These are phyloP conservation scores for Pelochelys cantorii DNA, from an alignment of 2,797 vertebrate species.

Conservation along the genomic window DNA sequence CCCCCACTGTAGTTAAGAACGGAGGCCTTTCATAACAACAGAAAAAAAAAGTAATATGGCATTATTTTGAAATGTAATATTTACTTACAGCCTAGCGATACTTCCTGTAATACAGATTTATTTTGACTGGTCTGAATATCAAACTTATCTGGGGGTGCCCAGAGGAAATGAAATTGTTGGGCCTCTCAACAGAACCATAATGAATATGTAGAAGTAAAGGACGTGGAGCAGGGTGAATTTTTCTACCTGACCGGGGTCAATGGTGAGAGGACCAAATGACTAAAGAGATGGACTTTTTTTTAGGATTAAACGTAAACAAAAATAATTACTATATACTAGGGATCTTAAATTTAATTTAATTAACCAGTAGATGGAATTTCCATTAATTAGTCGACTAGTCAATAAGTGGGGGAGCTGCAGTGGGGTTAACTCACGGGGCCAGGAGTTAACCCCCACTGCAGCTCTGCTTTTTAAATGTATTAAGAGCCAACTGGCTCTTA, in stretches of 20 bases:
- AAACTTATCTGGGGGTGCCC: conserved; percentile 9
- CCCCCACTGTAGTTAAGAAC: background rate
- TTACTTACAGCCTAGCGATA: background rate
- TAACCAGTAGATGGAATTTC: no score
- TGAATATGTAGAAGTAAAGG: conserved; percentile 3
- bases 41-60: background rate
- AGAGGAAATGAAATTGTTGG: background rate
- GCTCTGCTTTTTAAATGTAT: no score
- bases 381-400: no score
- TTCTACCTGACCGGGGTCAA: background rate
- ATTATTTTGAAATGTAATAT: background rate
- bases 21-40: background rate
- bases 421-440: no score
- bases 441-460: no score
- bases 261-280: background rate
- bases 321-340: no score
- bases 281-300: background rate
- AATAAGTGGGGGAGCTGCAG: no score
- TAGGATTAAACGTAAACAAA: background rate
- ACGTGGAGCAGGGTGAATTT: background rate
- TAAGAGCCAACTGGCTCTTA: no score
- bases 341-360: no score
- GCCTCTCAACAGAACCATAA: background rate
- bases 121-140: background rate
- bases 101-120: background rate